These are phyloP conservation scores for Mesorhabditis spiculigera DNA, from an alignment of 2,888 invertebrate genomes.

Conservation along the genomic window DNA sequence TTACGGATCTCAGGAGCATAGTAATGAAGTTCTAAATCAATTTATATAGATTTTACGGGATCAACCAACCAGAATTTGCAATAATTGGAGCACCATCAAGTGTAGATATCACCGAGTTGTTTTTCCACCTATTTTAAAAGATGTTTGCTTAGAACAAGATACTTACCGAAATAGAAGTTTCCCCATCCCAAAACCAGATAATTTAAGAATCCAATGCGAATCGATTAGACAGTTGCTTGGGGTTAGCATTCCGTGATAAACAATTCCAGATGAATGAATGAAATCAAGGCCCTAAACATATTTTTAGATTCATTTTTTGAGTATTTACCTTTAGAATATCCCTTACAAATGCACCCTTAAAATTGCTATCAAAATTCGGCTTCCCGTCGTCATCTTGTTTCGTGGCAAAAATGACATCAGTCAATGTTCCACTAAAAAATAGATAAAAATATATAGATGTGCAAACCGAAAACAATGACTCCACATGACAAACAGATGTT, in stretches of 20 bases:
- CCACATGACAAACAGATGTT: slow-evolving; percentile 40
- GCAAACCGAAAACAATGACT: slow-evolving; percentile 26
- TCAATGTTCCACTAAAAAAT: slow-evolving; percentile 43
- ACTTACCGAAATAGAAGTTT: slow-evolving; percentile 29
- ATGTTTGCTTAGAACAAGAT: background rate
- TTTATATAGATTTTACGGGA: background rate
- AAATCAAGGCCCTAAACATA: slow-evolving; percentile 48
- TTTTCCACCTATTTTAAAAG: slow-evolving; percentile 29
- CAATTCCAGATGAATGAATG: slow-evolving; percentile 41
- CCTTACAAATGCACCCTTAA: slow-evolving; percentile 51
- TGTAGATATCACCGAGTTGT: slow-evolving; percentile 37
- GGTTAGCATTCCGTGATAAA: slow-evolving; percentile 49
- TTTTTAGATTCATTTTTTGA: slow-evolving; percentile 7
- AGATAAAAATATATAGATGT: background rate
- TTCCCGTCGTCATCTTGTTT: slow-evolving; percentile 16
- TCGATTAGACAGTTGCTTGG: slow-evolving; percentile 49
- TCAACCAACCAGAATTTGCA: slow-evolving; percentile 38
- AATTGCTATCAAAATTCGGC: slow-evolving; percentile 26
- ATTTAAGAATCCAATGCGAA: slow-evolving; percentile 54
- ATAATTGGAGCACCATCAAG: slow-evolving; percentile 41
- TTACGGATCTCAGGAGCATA: slow-evolving; percentile 51
- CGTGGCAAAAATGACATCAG: slow-evolving; percentile 36
- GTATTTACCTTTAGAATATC: slow-evolving; percentile 49
- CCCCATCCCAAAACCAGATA: slow-evolving; percentile 49
- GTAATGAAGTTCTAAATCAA: slow-evolving; percentile 50